phyloP scores from a whole-genome alignment of 2,888 invertebrate genomes.

The Dascillus cervinus region DNA sequence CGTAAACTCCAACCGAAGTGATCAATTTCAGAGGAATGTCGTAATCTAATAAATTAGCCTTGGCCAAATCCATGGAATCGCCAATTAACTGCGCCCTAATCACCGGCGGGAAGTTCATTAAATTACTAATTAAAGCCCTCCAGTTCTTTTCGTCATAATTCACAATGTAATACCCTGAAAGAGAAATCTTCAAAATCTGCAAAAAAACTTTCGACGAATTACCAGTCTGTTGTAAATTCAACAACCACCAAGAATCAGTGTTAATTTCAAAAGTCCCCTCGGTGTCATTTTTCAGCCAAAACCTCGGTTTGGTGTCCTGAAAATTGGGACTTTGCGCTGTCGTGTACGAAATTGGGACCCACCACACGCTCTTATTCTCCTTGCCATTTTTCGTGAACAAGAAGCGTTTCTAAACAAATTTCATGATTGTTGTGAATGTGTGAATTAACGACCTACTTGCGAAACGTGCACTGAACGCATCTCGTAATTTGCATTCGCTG shows the following conservation, averaged over 20 bases:
- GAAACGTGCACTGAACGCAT: constrained; percentile 35
- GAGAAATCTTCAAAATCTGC: too few relatives aligned
- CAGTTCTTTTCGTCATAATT: constrained; percentile 59
- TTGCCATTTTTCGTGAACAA: constrained; percentile 22
- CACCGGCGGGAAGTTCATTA: constrained; percentile 48
- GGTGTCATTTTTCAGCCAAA: constrained; percentile 45
- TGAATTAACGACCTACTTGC: constrained; percentile 31
- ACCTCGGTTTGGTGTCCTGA: constrained; percentile 37
- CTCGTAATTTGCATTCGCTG: constrained; percentile 43
- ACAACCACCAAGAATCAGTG: constrained; percentile 51
- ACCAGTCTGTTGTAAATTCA: constrained; percentile 60
- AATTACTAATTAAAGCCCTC: constrained; percentile 45
- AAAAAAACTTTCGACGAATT: too few relatives aligned
- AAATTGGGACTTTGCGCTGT: constrained; percentile 33
- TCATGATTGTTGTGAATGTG: background rate
- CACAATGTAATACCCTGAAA: constrained; percentile 54
- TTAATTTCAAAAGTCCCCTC: constrained; percentile 29
- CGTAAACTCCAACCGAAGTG: constrained; percentile 45
- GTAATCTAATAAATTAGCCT: constrained; percentile 50
- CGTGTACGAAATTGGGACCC: constrained; percentile 46
- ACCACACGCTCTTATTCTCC: constrained; percentile 40
- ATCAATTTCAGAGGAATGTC: constrained; percentile 49
- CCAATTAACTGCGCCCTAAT: constrained; percentile 63
- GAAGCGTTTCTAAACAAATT: constrained; percentile 32
- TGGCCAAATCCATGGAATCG: constrained; percentile 56